These are phyloP conservation scores for Ceryle rudis DNA, from an alignment of 2,797 vertebrate species.

Conservation along the genomic window DNA sequence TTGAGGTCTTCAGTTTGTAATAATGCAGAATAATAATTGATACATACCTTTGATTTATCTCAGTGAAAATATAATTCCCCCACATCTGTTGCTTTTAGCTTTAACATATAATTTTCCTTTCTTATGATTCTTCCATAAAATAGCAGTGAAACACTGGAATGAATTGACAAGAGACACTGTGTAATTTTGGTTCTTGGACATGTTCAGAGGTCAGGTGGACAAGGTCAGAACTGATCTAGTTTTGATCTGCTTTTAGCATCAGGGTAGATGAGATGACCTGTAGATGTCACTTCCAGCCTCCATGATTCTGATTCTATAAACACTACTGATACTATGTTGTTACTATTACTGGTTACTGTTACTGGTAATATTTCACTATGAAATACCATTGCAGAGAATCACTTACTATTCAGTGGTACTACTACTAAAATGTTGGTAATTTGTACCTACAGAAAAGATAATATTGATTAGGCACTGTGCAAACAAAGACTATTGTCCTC, in stretches of 20 bases:
- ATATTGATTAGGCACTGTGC: background rate
- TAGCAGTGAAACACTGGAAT: background rate
- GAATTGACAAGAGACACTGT: fast-evolving
- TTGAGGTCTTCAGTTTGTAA: background rate
- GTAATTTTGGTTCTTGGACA: background rate
- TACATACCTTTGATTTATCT: background rate
- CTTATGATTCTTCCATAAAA: background rate
- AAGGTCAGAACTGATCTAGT: background rate
- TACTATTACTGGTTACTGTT: background rate
- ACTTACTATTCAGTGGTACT: background rate
- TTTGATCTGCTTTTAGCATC: background rate
- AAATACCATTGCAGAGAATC: background rate
- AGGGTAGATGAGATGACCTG: background rate
- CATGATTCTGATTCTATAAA: background rate
- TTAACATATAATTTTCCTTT: background rate
- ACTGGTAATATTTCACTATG: background rate
- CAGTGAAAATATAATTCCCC: background rate
- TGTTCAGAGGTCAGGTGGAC: background rate
- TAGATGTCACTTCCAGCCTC: background rate
- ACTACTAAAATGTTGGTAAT: background rate
- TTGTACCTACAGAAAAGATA: background rate
- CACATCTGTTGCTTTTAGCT: background rate
- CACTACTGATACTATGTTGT: background rate
- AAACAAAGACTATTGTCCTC: background rate
- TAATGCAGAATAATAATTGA: background rate